Evolutionary conservation across 2,888 invertebrate species (phyloP), one percentile per base, ranked within the genome.

Genomic region (Thera obeliscata): DNA sequence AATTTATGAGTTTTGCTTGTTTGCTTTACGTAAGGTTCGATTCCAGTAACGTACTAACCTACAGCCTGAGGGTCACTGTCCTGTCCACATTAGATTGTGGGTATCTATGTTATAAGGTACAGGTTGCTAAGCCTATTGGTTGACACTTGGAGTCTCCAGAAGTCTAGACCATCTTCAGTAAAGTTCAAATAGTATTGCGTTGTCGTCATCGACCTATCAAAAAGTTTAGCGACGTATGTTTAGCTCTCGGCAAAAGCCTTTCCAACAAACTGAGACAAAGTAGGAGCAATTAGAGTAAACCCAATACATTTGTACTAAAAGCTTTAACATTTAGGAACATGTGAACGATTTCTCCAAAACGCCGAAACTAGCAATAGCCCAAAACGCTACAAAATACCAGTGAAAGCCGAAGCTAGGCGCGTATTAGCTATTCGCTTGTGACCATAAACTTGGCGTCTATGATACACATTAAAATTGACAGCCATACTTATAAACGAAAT

Each of bases 241-340:
- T 55, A 46, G 35, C 36, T 61, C 38, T 58, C 36, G 38, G 3
- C 46, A 33, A 65, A 52, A 59, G 55, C 60, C 60, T 60, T 56
- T 50, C 49, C 35, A 52, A 61, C 61, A 69, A 65, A 69, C 56
- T 56, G 52, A 46, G 65, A 69, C 65, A 62, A 63, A 69, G 66
- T 69, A 66, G 56, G 22, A 62, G 65, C 65, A 65, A 65, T 69
- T 69, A 69, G 62, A 56, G 50, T 38, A 50, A 67, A 46, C 59
- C 56, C 56, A 7, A 66, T 48, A 59, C 62, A 59, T 54, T 56
- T 46, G 22, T 46, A 9, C 57, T 68, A 61, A 68, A 62, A 58
- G 58, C 55, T 49, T 41, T 12, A 55, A 58, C 69, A 35, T 69
- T 58, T 56, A 43, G 49, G 46, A 62, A 62, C 56, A 64, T 12